Percentiles rank a stretch among this genome's conserved stretches.
These are phyloP conservation scores for Romanogobio albipinnatus DNA, from an alignment of 2,113 vertebrate genomes.

Conservation along the genomic window DNA sequence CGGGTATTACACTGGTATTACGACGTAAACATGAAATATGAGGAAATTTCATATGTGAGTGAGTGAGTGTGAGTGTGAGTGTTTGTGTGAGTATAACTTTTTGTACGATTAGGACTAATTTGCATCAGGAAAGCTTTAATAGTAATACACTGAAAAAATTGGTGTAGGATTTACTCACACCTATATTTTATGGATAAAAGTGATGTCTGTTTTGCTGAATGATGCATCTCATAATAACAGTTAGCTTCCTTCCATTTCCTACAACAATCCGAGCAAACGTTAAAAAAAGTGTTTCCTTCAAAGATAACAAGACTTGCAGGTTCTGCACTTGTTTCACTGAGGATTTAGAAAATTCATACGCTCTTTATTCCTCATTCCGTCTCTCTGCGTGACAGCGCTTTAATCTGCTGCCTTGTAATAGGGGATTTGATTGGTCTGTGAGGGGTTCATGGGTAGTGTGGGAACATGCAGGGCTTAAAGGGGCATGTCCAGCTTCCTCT, in stretches of 20 bases:
- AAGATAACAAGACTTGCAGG: neutral
- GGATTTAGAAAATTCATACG: neutral
- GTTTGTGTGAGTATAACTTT: too few species aligned
- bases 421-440: neutral
- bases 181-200: neutral
- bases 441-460: neutral
- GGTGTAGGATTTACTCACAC: neutral
- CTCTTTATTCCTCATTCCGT: neutral
- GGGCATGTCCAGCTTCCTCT: neutral
- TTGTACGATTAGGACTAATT: too few species aligned
- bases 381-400: neutral
- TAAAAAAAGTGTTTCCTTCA: neutral
- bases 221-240: neutral
- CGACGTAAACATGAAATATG: too few species aligned
- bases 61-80: too few species aligned
- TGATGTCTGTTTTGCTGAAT: neutral
- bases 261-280: neutral
- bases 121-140: too few species aligned
- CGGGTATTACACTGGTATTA: too few species aligned
- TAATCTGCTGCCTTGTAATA: neutral
- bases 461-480: neutral
- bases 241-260: neutral
- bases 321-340: neutral
- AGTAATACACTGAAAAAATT: too few species aligned
- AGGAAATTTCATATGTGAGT: too few species aligned